Conservation (phyloP, 2,888 invertebrate species). For the Pandemis corylana region DNA sequence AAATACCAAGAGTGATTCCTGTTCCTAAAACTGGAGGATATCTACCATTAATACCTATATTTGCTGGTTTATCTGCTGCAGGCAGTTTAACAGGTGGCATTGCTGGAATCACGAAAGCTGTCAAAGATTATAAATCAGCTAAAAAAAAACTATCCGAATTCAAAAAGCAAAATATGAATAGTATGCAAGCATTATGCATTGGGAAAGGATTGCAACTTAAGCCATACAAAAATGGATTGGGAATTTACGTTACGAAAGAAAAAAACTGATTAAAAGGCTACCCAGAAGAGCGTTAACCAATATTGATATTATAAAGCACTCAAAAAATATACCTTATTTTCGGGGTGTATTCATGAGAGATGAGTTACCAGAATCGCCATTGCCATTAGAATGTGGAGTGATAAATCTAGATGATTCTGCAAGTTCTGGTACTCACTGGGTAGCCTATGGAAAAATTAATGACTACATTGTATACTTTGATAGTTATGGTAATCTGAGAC, state of each 20-base stretch:
- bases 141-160: constrained; percentile 17
- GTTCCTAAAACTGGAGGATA: constrained; percentile 12
- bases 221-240: neutral
- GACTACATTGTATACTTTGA: constrained; percentile 22
- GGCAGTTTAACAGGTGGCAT: constrained; percentile 34
- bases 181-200: constrained; percentile 17
- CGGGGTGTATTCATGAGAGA: constrained; percentile 25
- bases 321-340: constrained; percentile 7
- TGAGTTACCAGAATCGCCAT: neutral
- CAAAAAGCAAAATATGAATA: constrained; percentile 14
- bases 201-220: constrained; percentile 22
- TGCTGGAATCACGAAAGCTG: constrained; percentile 29
- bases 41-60: constrained; percentile 33
- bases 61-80: constrained; percentile 32
- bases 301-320: constrained; percentile 1
- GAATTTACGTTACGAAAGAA: too few species aligned
- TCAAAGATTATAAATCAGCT: constrained; percentile 26
- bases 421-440: neutral
- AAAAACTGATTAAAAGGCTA: neutral
- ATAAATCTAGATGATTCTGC: constrained; percentile 12
- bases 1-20: constrained; percentile 16
- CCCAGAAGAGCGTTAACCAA: constrained; percentile 20
- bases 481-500: neutral
- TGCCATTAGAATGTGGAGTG: constrained; percentile 15
- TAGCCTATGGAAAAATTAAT: constrained; percentile 21